These are phyloP conservation scores for Podarcis cretensis DNA, from an alignment of 2,113 vertebrate species.

Conservation along the genomic window DNA sequence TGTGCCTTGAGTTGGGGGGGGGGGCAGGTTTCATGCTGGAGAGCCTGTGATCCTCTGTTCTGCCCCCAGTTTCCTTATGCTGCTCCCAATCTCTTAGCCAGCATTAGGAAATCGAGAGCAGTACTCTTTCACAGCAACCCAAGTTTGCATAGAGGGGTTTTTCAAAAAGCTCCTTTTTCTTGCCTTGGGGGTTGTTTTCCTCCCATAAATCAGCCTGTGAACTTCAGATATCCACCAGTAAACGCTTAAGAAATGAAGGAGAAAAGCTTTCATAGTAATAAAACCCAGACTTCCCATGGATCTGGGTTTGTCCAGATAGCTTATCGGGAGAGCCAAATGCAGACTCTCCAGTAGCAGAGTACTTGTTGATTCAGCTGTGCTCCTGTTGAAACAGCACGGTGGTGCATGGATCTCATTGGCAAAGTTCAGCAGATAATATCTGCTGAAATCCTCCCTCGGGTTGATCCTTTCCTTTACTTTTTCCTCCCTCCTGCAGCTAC, in stretches of 20 bases:
- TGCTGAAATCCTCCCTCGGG: neutral
- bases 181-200: neutral
- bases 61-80: too few species aligned
- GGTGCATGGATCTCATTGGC: neutral
- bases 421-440: neutral
- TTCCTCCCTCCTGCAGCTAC: neutral
- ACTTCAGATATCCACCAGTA: neutral
- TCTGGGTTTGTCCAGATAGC: neutral
- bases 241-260: neutral
- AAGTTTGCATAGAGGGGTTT: neutral
- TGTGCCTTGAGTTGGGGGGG: neutral
- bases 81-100: neutral
- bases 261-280: neutral
- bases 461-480: neutral
- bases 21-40: neutral
- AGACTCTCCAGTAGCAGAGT: neutral
- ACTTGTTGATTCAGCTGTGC: neutral
- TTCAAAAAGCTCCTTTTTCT: neutral
- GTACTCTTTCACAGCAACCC: neutral
- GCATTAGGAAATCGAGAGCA: neutral
- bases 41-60: neutral
- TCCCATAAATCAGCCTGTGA: neutral
- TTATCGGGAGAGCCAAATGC: constrained; percentile 11
- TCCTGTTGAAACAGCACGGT: neutral
- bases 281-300: constrained; percentile 3